Evolutionary conservation across 2,797 vertebrate species (phyloP).

Genomic region (Brotogeris chrysoptera): DNA sequence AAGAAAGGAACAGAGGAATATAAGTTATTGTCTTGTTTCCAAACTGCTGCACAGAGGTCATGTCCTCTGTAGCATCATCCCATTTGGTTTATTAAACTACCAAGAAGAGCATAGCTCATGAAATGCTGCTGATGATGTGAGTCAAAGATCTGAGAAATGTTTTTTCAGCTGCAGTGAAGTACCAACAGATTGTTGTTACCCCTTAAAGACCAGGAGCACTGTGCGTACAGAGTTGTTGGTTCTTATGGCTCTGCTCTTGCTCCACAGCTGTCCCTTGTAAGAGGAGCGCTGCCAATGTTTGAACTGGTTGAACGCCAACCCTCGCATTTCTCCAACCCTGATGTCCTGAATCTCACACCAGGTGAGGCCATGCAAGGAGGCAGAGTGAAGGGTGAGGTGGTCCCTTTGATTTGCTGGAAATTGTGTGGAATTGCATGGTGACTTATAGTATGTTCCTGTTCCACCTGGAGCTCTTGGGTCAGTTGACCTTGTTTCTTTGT

Average conservation of each 20-base stretch:
- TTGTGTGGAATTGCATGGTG: neutral
- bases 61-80: neutral
- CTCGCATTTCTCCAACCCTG: slow-evolving; percentile 88
- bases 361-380: slow-evolving; percentile 72
- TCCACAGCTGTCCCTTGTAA: slow-evolving; percentile 86
- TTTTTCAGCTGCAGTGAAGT: neutral
- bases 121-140: neutral
- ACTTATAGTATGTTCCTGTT: neutral
- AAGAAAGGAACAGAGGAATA: neutral
- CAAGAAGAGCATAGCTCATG: neutral
- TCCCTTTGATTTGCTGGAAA: neutral
- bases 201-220: neutral
- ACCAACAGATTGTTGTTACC: accelerated
- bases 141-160: neutral
- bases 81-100: neutral
- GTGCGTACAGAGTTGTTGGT: neutral
- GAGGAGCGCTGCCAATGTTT: slow-evolving; percentile 93
- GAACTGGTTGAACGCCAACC: slow-evolving; percentile 95
- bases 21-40: neutral
- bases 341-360: slow-evolving; percentile 92
- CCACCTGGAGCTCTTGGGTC: neutral
- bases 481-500: neutral
- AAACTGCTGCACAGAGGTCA: neutral
- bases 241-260: neutral
- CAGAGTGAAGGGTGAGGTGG: accelerated